Conservation (phyloP, 2,113 vertebrate genomes). For the Alosa alosa region DNA sequence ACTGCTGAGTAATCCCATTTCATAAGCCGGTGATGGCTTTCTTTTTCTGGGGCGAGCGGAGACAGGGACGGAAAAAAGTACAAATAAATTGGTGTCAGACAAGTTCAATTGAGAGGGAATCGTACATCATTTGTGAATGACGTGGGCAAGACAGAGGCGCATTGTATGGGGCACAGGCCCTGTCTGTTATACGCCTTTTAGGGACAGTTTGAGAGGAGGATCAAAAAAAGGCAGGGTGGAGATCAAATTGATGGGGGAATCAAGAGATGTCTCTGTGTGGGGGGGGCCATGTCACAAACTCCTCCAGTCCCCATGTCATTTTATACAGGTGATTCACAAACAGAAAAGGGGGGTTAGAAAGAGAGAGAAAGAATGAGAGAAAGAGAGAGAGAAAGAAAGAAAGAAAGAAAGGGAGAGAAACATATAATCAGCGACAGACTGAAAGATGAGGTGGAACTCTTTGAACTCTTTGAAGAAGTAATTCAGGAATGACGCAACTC, state of each 20-base stretch:
- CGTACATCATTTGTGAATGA: slow-evolving; percentile 21
- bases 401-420: not conserved
- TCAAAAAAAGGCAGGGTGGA: slow-evolving; percentile 33
- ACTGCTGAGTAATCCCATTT: not conserved
- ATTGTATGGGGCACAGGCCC: slow-evolving; percentile 27
- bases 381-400: not conserved
- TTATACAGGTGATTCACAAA: not conserved
- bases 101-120: slow-evolving; percentile 34
- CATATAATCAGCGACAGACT: not conserved
- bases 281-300: slow-evolving; percentile 23
- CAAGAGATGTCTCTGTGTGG: not conserved
- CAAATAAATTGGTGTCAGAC: slow-evolving; percentile 28
- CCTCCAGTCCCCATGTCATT: slow-evolving; percentile 34
- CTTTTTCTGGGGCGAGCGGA: not conserved
- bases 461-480: not conserved
- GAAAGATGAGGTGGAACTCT: not conserved
- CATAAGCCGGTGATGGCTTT: not conserved
- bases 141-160: slow-evolving; percentile 3
- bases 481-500: not conserved
- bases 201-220: slow-evolving; percentile 27
- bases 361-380: not conserved
- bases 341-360: not conserved
- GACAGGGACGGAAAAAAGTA: not conserved
- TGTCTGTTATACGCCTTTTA: slow-evolving; percentile 30
- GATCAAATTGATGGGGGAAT: slow-evolving; percentile 39